Evolutionary conservation across 2,113 vertebrate species (phyloP).

Genomic region (Coryphaenoides rupestris): DNA sequence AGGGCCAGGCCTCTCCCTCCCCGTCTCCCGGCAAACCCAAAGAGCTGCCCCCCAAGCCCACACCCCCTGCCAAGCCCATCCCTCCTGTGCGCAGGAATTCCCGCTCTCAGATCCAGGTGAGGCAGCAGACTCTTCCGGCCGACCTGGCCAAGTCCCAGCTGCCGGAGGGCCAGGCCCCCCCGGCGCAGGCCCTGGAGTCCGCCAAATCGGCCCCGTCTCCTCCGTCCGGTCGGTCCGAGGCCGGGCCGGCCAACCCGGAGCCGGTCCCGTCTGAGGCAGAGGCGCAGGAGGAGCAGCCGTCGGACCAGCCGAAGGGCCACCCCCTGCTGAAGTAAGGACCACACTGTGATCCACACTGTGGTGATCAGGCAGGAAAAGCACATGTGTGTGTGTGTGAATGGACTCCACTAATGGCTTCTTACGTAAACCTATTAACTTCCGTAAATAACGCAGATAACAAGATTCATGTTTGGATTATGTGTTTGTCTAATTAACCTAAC

Average conservation of each 20-base stretch:
- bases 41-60: constrained; percentile 77
- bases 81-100: constrained; percentile 78
- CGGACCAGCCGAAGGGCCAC: constrained; percentile 74
- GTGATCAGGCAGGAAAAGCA: constrained; percentile 20
- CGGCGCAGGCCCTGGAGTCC: constrained; percentile 31
- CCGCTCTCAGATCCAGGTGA: constrained; percentile 74
- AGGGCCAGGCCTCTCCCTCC: constrained; percentile 77
- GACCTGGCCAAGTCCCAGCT: constrained; percentile 54
- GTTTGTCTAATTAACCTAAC: no score
- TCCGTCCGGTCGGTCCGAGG: constrained; percentile 36
- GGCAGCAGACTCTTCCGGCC: constrained; percentile 70
- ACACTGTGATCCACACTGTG: constrained; percentile 24
- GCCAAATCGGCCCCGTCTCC: constrained; percentile 27
- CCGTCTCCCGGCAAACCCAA: constrained; percentile 77
- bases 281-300: constrained; percentile 65
- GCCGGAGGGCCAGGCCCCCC: constrained; percentile 32
- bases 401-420: constrained; percentile 2
- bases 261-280: constrained; percentile 41
- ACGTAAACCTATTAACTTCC: no score
- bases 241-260: constrained; percentile 56
- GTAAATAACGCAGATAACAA: no score
- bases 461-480: no score
- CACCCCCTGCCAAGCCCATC: constrained; percentile 75
- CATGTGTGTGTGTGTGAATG: no score
- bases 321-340: constrained; percentile 94